Conservation (phyloP, 64 coral and sea anemone species). For the Montipora foliosa region DNA sequence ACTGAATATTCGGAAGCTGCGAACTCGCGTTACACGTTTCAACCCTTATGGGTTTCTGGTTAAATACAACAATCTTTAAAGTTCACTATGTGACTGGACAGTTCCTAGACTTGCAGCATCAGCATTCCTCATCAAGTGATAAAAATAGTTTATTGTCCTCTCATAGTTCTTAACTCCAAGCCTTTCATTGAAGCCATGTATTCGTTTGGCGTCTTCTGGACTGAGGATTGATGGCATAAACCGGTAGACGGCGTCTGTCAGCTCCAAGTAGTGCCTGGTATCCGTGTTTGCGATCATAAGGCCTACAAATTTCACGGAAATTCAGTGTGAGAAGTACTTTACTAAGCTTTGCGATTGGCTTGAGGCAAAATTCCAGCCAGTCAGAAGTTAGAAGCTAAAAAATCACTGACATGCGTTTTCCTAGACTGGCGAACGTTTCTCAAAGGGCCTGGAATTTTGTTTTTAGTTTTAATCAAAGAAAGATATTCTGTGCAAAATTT, state of each 20-base stretch:
- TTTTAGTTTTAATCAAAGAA: no score
- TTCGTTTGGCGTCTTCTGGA: slow-evolving; percentile 60
- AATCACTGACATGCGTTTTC: no score
- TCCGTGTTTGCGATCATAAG: slow-evolving; percentile 85
- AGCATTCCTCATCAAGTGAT: slow-evolving; percentile 86
- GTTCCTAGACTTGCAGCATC: slow-evolving; percentile 19
- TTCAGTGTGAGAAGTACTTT: no score
- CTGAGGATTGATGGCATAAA: slow-evolving; percentile 84
- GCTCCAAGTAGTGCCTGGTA: slow-evolving; percentile 76
- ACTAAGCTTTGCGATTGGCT: no score
- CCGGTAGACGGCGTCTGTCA: slow-evolving; percentile 81
- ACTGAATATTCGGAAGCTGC: no score
- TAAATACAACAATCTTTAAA: not conserved
- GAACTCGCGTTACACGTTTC: no score
- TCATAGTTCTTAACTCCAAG: slow-evolving; percentile 90
- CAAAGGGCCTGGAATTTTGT: no score
- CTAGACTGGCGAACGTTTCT: no score
- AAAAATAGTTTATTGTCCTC: slow-evolving; percentile 93
- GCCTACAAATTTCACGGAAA: slow-evolving; percentile 20
- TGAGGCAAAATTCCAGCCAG: no score
- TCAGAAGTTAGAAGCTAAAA: no score
- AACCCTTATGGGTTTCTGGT: no score
- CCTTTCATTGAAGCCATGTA: slow-evolving; percentile 94
- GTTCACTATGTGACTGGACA: not conserved
- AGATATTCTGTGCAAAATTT: no score